phyloP scores from a whole-genome alignment of 2,888 invertebrate genomes.

The Phalangium opilio region DNA sequence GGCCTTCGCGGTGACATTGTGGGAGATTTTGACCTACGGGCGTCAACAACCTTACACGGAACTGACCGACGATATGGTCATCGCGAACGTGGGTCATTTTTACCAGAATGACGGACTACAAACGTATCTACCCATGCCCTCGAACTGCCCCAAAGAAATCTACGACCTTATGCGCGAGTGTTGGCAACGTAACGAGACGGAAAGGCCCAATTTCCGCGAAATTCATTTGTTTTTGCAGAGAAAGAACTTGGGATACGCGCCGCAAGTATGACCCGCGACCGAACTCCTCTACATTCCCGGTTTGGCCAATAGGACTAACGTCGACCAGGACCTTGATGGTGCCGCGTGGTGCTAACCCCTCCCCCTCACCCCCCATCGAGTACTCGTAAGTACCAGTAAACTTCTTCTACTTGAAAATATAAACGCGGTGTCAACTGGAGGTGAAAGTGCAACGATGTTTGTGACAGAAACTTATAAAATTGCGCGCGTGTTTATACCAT shows the following conservation, averaged over 20 bases:
- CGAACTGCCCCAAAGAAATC: conserved; percentile 67
- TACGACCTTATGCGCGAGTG: conserved; percentile 84
- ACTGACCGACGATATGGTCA: conserved; percentile 56
- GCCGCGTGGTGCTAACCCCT: too few species aligned
- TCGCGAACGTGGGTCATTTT: conserved; percentile 60
- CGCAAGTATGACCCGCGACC: conserved; percentile 9
- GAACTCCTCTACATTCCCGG: too few species aligned
- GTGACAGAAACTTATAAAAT: too few species aligned
- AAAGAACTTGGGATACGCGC: conserved; percentile 45
- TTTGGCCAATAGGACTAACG: too few species aligned
- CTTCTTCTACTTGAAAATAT: too few species aligned
- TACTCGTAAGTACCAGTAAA: too few species aligned
- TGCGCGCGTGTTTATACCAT: too few species aligned
- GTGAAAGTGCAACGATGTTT: too few species aligned
- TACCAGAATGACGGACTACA: conserved; percentile 55
- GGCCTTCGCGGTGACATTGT: conserved; percentile 73
- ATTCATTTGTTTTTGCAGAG: conserved; percentile 70
- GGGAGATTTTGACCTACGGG: conserved; percentile 68
- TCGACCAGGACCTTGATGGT: too few species aligned
- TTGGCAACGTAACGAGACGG: conserved; percentile 65
- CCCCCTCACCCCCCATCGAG: too few species aligned
- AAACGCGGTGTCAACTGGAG: too few species aligned
- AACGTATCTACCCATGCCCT: conserved; percentile 46
- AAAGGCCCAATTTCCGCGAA: conserved; percentile 71
- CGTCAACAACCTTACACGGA: conserved; percentile 60